phyloP scores from a whole-genome alignment of 2,888 invertebrate species.

The Oxycera nigricornis region DNA sequence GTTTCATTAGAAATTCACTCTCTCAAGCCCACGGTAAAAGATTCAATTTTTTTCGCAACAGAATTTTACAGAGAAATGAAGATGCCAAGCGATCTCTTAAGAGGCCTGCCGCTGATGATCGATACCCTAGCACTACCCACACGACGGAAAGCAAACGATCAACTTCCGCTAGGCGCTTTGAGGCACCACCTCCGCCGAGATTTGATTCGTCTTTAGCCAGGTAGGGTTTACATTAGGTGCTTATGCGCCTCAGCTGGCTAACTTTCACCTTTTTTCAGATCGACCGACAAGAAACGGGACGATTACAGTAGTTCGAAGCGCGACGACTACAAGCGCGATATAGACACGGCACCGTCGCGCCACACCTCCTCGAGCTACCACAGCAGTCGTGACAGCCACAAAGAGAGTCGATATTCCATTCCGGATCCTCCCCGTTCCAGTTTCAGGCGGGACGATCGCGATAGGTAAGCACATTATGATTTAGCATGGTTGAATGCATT shows the following conservation, averaged over 20 bases:
- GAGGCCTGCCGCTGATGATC: slow-evolving; percentile 56
- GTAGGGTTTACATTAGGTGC: slow-evolving; percentile 48
- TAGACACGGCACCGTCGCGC: slow-evolving; percentile 59
- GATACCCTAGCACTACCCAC: slow-evolving; percentile 52
- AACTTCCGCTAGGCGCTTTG: slow-evolving; percentile 54
- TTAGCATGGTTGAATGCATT: neutral
- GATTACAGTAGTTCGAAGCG: slow-evolving; percentile 51
- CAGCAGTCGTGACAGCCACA: slow-evolving; percentile 43
- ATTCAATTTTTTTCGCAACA: slow-evolving; percentile 46
- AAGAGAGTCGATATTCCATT: slow-evolving; percentile 41
- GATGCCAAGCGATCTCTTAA: slow-evolving; percentile 58
- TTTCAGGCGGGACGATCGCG: slow-evolving; percentile 44
- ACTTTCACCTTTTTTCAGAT: neutral
- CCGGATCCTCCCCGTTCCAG: slow-evolving; percentile 43
- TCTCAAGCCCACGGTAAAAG: too few species aligned
- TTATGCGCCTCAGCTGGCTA: neutral
- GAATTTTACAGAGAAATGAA: slow-evolving; percentile 61
- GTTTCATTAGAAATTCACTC: too few species aligned
- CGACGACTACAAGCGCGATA: slow-evolving; percentile 59
- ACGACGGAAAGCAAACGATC: slow-evolving; percentile 57
- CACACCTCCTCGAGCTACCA: slow-evolving; percentile 36
- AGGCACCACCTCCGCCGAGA: slow-evolving; percentile 62
- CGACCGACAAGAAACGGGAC: slow-evolving; percentile 52
- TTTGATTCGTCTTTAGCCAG: slow-evolving; percentile 60
- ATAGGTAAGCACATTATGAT: slow-evolving; percentile 23